phyloP scores from a whole-genome alignment of 2,113 vertebrate genomes.

The Petroica traversi region DNA sequence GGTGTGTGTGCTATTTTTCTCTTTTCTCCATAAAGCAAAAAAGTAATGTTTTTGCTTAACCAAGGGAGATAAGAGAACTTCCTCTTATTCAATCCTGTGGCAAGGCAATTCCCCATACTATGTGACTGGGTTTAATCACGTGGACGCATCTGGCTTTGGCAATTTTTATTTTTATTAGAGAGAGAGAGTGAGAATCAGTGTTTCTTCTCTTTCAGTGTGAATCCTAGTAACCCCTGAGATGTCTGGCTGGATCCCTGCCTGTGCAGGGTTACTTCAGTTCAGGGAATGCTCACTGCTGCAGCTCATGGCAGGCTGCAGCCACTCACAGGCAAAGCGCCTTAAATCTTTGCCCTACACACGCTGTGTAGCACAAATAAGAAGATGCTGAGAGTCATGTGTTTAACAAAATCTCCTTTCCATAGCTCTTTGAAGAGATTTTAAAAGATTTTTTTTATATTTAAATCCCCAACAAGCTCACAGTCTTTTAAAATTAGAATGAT shows the following conservation, averaged over 20 bases:
- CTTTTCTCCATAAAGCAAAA: background rate
- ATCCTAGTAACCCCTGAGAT: constrained; percentile 65
- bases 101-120: background rate
- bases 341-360: background rate
- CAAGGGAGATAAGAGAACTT: constrained; percentile 23
- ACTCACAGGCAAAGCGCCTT: background rate
- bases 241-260: constrained; percentile 68
- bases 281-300: constrained; percentile 11
- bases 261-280: constrained; percentile 57
- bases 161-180: constrained; percentile 46
- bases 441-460: background rate
- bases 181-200: background rate
- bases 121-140: background rate
- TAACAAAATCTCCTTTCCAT: background rate
- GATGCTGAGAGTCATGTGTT: background rate
- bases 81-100: constrained; percentile 6
- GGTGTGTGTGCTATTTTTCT: background rate
- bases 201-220: constrained; percentile 46
- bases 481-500: background rate
- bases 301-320: background rate
- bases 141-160: constrained; percentile 12
- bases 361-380: background rate
- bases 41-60: background rate
- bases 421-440: background rate
- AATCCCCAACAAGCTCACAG: background rate